Evolutionary conservation across 2,113 vertebrate species (phyloP).

Genomic region (Archocentrus centrarchus): DNA sequence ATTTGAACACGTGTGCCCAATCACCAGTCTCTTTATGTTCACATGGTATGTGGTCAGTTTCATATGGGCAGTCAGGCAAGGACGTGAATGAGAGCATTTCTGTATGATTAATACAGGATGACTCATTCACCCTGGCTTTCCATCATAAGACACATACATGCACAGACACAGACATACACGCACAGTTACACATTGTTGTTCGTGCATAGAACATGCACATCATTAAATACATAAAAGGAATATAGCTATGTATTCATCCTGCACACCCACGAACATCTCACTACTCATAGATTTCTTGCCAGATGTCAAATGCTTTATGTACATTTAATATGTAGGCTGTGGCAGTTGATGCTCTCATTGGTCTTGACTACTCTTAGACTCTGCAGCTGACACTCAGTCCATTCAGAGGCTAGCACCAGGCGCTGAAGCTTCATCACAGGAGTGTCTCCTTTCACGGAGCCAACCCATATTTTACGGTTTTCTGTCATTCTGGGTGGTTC

Average conservation of each 20-base stretch:
- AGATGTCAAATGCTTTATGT: slow-evolving; percentile 53
- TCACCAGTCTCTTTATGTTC: slow-evolving; percentile 31
- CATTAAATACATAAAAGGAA: slow-evolving; percentile 47
- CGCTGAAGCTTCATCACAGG: slow-evolving; percentile 30
- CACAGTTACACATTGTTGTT: not conserved
- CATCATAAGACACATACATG: slow-evolving; percentile 14
- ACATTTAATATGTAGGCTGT: slow-evolving; percentile 34
- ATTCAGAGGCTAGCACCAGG: slow-evolving; percentile 32
- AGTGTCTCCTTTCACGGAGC: slow-evolving; percentile 60
- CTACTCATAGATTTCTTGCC: slow-evolving; percentile 23
- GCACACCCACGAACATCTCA: slow-evolving; percentile 28
- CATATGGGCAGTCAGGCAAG: slow-evolving; percentile 27
- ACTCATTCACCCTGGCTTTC: slow-evolving; percentile 53
- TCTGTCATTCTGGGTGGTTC: slow-evolving; percentile 61
- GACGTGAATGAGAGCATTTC: slow-evolving; percentile 41
- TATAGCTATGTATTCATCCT: slow-evolving; percentile 41
- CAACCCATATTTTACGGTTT: slow-evolving; percentile 58
- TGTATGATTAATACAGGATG: slow-evolving; percentile 59
- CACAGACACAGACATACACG: not conserved
- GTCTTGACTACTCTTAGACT: slow-evolving; percentile 35
- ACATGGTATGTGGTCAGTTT: slow-evolving; percentile 22
- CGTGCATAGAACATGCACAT: slow-evolving; percentile 20
- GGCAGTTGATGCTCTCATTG: slow-evolving; percentile 37
- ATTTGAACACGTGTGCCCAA: slow-evolving; percentile 1
- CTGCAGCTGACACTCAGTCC: slow-evolving; percentile 43